Evolutionary conservation across 2,888 invertebrate species (phyloP).

Genomic region (Calliopum simillimum): DNA sequence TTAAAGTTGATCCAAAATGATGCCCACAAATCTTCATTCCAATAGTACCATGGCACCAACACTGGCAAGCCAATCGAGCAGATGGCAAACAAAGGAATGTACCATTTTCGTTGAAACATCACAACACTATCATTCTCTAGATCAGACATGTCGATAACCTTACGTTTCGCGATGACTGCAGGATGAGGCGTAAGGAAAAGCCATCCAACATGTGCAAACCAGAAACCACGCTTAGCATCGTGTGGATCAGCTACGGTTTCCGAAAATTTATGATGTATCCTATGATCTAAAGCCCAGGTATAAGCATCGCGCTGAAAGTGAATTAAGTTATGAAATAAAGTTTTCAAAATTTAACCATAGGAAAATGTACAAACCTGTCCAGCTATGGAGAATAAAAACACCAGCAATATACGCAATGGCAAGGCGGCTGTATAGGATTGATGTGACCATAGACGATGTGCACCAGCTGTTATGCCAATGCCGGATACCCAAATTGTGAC

Average conservation of each 20-base stretch:
- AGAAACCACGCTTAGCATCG: slow-evolving; percentile 86
- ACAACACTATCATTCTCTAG: slow-evolving; percentile 80
- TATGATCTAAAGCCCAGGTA: slow-evolving; percentile 88
- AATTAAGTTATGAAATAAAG: slow-evolving; percentile 1
- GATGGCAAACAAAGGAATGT: slow-evolving; percentile 79
- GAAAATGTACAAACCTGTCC: slow-evolving; percentile 74
- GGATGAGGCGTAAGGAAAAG: slow-evolving; percentile 87
- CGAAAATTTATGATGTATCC: slow-evolving; percentile 90
- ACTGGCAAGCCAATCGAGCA: slow-evolving; percentile 78
- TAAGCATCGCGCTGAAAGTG: slow-evolving; percentile 82
- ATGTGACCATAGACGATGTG: slow-evolving; percentile 85
- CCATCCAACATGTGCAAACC: slow-evolving; percentile 95
- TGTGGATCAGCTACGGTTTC: slow-evolving; percentile 84
- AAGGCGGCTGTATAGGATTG: slow-evolving; percentile 80
- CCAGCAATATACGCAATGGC: slow-evolving; percentile 76
- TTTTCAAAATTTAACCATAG: background rate
- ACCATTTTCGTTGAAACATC: slow-evolving; percentile 81
- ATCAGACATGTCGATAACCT: slow-evolving; percentile 77
- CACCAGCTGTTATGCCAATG: slow-evolving; percentile 85
- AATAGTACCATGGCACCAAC: slow-evolving; percentile 82
- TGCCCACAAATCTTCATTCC: slow-evolving; percentile 82
- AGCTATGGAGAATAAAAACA: slow-evolving; percentile 80
- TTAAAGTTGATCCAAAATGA: slow-evolving; percentile 89
- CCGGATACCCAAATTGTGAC: slow-evolving; percentile 76
- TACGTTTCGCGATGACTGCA: slow-evolving; percentile 76